Conservation (phyloP, 2,797 vertebrate genomes). For the Peromyscus aztecus region DNA sequence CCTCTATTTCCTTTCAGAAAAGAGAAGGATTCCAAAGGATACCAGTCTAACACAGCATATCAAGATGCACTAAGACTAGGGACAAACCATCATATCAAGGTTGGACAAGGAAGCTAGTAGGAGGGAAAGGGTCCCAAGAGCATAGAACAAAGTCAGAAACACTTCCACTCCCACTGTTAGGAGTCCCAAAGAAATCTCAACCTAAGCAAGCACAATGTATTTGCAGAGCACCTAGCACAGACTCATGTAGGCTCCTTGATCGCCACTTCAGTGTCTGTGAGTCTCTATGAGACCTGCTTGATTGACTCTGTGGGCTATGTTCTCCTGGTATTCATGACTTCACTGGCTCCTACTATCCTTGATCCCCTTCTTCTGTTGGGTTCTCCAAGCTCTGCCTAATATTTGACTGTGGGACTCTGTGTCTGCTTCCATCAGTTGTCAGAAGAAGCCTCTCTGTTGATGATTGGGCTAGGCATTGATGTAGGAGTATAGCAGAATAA, state of each 20-base stretch:
- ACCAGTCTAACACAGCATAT: background rate
- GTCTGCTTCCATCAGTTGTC: background rate
- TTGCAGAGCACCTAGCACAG: background rate
- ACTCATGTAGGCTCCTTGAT: background rate
- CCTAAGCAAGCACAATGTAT: background rate
- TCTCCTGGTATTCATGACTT: background rate
- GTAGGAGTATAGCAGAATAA: background rate
- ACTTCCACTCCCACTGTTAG: background rate
- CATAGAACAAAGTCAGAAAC: background rate
- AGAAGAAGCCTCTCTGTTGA: background rate
- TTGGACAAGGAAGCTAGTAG: background rate
- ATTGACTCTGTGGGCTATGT: background rate
- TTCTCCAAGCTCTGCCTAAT: background rate
- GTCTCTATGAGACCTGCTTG: background rate
- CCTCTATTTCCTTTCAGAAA: background rate
- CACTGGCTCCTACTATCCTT: background rate
- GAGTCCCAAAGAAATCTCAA: background rate
- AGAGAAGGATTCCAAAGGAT: background rate
- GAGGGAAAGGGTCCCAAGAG: background rate
- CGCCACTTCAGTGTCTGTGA: background rate
- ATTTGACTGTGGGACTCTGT: background rate
- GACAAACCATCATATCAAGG: background rate
- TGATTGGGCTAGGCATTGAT: background rate
- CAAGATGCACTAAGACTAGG: background rate
- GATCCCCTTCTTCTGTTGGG: background rate